Conservation (phyloP, 1,140 invertebrate genomes). For the Achroia grisella region DNA sequence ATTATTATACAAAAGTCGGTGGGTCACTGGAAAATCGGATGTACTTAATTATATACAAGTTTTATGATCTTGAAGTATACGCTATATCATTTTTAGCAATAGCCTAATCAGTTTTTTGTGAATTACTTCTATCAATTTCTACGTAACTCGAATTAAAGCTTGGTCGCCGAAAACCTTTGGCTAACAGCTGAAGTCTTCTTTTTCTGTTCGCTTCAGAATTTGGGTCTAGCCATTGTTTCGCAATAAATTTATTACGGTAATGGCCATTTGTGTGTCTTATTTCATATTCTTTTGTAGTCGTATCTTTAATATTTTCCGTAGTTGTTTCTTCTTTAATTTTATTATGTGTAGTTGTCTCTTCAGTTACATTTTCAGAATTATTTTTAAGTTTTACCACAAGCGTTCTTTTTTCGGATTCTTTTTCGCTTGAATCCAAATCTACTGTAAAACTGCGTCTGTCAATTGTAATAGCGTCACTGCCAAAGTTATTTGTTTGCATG, state of each 20-base stretch:
- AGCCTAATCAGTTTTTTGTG: no score
- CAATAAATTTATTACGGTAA: constrained; percentile 35
- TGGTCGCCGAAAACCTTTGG: constrained; percentile 26
- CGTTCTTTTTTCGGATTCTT: constrained; percentile 23
- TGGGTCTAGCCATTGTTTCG: constrained; percentile 36
- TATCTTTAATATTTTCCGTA: background rate
- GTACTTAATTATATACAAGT: no score
- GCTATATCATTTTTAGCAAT: no score
- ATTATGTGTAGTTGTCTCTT: constrained; percentile 16
- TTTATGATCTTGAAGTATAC: no score
- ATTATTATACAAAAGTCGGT: constrained; percentile 19
- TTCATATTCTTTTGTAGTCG: constrained; percentile 7
- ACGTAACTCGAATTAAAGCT: constrained; percentile 44
- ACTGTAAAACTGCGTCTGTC: constrained; percentile 13
- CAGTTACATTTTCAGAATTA: constrained; percentile 7
- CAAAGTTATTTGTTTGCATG: constrained; percentile 8
- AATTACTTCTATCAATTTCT: constrained; percentile 44
- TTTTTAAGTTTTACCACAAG: constrained; percentile 44
- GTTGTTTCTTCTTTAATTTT: constrained; percentile 17
- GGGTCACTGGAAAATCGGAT: constrained; percentile 9
- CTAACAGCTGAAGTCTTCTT: constrained; percentile 30
- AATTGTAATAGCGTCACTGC: background rate
- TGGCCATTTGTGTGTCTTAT: constrained; percentile 52
- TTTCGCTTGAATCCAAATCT: background rate
- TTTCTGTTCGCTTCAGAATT: constrained; percentile 45